These are phyloP conservation scores for Mus spretus DNA, from an alignment of 2,797 vertebrate genomes.

Conservation along the genomic window DNA sequence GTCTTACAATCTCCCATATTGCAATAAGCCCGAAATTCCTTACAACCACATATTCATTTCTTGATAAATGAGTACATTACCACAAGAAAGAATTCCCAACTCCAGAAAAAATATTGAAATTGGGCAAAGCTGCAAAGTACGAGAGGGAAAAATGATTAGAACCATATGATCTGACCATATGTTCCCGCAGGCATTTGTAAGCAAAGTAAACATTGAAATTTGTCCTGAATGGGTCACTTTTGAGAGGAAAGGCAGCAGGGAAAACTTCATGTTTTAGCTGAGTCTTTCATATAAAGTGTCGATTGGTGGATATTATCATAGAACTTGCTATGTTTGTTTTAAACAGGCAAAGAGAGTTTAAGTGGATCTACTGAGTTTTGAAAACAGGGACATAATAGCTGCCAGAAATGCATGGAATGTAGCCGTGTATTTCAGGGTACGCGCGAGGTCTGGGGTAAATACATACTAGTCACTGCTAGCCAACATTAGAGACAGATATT, in stretches of 20 bases:
- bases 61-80: slow-evolving; percentile 84
- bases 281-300: slow-evolving; percentile 65
- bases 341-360: slow-evolving; percentile 64
- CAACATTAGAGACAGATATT: slow-evolving; percentile 41
- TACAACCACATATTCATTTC: slow-evolving; percentile 76
- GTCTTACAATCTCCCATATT: slow-evolving; percentile 63
- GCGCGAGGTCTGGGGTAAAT: slow-evolving; percentile 19
- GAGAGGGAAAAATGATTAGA: slow-evolving; percentile 80
- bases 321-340: slow-evolving; percentile 59
- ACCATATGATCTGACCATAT: slow-evolving; percentile 82
- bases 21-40: slow-evolving; percentile 72
- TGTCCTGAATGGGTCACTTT: slow-evolving; percentile 70
- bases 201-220: slow-evolving; percentile 78
- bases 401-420: slow-evolving; percentile 32
- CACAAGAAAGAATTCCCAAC: slow-evolving; percentile 83
- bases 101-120: slow-evolving; percentile 85
- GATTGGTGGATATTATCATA: slow-evolving; percentile 54
- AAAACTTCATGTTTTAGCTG: slow-evolving; percentile 70
- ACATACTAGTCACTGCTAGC: background rate
- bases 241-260: slow-evolving; percentile 35
- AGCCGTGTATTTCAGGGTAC: slow-evolving; percentile 35
- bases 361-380: slow-evolving; percentile 44
- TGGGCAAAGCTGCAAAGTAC: slow-evolving; percentile 82
- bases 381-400: slow-evolving; percentile 59
- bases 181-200: slow-evolving; percentile 79